These are phyloP conservation scores for Chelon auratus DNA, from an alignment of 2,797 vertebrate genomes.

Conservation along the genomic window DNA sequence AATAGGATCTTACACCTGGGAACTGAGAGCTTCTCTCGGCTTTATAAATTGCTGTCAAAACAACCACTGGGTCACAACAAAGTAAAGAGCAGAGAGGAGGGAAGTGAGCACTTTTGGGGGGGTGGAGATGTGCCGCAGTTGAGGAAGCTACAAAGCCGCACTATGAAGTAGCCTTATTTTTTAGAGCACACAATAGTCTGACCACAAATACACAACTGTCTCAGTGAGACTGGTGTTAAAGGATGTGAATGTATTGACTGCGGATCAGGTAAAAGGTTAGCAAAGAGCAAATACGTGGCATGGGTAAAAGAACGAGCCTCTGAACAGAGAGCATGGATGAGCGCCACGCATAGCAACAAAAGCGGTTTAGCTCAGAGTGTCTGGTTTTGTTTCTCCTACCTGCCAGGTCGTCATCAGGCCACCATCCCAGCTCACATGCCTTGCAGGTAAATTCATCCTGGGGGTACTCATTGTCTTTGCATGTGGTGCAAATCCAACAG, in stretches of 20 bases:
- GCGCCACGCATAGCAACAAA: constrained; percentile 2
- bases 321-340: neutral
- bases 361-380: neutral
- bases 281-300: constrained; percentile 2
- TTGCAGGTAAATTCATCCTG: constrained; percentile 99
- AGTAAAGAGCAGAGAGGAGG: constrained; percentile 45
- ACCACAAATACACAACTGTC: neutral
- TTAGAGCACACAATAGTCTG: constrained; percentile 15
- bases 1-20: constrained; percentile 79
- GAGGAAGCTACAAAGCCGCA: constrained; percentile 35
- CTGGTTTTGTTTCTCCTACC: constrained; percentile 79
- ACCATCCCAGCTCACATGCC: constrained; percentile 97
- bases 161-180: constrained; percentile 27
- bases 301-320: constrained; percentile 3
- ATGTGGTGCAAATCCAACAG: constrained; percentile 99
- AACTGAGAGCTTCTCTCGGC: constrained; percentile 67
- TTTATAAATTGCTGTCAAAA: constrained; percentile 79
- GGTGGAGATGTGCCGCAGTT: constrained; percentile 12
- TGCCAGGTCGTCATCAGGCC: constrained; percentile 92
- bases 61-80: constrained; percentile 69
- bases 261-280: neutral
- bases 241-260: neutral
- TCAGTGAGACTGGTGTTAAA: neutral
- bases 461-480: constrained; percentile 97
- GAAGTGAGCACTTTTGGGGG: constrained; percentile 36